A percentile compares a stretch with the other conserved stretches of the same genome.
Evolutionary conservation across 2,113 vertebrate species (phyloP).

Genomic region (Taxidea taxus): DNA sequence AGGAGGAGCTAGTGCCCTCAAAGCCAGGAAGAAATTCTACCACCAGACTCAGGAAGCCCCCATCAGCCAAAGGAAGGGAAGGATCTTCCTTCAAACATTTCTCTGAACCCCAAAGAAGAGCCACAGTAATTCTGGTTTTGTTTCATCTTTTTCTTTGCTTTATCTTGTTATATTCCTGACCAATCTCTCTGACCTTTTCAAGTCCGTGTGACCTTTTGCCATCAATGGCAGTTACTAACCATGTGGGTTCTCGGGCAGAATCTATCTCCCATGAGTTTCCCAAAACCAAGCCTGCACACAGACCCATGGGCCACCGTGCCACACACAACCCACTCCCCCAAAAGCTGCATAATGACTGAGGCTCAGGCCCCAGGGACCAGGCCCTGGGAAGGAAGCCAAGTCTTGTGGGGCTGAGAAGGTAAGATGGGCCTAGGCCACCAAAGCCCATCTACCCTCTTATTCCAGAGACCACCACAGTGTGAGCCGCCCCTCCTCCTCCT

Average conservation of each 20-base stretch:
- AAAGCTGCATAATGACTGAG: neutral
- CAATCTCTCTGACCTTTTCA: conserved; percentile 4
- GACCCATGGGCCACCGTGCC: neutral
- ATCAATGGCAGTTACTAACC: neutral
- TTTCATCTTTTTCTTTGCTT: neutral
- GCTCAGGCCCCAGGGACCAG: neutral
- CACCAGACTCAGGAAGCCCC: neutral
- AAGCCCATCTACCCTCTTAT: neutral
- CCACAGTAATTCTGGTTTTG: neutral
- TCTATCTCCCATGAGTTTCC: neutral
- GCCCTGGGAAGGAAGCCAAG: neutral
- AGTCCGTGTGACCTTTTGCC: neutral
- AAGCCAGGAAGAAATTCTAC: neutral
- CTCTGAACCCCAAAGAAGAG: neutral
- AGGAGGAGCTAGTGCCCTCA: neutral
- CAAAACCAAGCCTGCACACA: neutral
- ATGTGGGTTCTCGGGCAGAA: neutral
- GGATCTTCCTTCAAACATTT: neutral
- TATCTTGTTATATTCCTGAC: neutral
- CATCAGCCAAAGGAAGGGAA: neutral
- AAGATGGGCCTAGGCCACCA: neutral
- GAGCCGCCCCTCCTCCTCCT: neutral
- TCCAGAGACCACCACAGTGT: neutral
- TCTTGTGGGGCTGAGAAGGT: rapidly evolving
- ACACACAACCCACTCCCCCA: neutral